Percentiles rank a stretch among this genome's conserved stretches.
Evolutionary conservation across 2,113 vertebrate species (phyloP).

Genomic region (Stictonetta naevosa): DNA sequence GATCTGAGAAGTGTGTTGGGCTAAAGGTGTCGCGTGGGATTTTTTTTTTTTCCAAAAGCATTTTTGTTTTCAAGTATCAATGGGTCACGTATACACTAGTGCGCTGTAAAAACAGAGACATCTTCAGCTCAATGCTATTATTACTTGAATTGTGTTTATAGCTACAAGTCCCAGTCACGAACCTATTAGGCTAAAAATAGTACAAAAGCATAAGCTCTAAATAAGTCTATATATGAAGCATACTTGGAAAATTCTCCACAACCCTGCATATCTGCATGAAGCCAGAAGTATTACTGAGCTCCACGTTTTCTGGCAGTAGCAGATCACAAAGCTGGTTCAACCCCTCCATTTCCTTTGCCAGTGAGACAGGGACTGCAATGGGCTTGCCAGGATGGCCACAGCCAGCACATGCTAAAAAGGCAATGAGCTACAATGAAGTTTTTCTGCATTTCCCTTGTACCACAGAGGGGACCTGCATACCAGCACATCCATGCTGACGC

Average conservation of each 20-base stretch:
- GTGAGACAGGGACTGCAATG: not conserved
- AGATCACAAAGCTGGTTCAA: not conserved
- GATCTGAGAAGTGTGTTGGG: not conserved
- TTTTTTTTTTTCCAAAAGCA: not conserved
- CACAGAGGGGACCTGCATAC: not conserved
- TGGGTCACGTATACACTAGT: not conserved
- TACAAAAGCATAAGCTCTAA: not conserved
- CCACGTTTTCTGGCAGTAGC: not conserved
- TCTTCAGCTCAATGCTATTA: not conserved
- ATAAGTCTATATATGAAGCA: not conserved
- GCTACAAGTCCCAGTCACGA: not conserved
- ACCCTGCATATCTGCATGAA: not conserved
- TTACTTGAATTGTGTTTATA: not conserved
- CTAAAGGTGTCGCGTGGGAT: not conserved
- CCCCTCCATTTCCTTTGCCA: not conserved
- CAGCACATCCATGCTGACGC: accelerated
- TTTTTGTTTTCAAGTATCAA: not conserved
- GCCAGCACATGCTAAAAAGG: not conserved
- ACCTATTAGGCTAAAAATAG: not conserved
- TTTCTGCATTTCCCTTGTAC: not conserved
- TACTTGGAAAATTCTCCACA: not conserved
- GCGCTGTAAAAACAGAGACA: not conserved
- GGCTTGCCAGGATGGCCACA: not conserved
- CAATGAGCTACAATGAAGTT: not conserved
- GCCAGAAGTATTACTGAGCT: not conserved